These are phyloP conservation scores for Scaptomyza caliginosa DNA, from an alignment of 2,888 invertebrate genomes.

Conservation along the genomic window DNA sequence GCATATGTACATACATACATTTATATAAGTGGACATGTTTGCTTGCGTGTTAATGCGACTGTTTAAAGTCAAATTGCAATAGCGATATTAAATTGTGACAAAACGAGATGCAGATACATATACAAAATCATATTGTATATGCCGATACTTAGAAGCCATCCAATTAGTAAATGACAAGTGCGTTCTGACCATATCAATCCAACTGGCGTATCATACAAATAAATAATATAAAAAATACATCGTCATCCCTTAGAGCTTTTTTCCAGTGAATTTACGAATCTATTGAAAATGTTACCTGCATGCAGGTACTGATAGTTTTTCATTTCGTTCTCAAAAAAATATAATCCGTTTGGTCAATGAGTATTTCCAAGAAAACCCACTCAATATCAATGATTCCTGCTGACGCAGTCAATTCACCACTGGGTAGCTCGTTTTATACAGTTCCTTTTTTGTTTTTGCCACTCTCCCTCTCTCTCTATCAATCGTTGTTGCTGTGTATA, in stretches of 20 bases:
- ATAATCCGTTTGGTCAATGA: constrained; percentile 17
- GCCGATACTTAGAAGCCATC: not conserved
- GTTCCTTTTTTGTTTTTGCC: constrained; percentile 3
- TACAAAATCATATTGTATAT: not conserved
- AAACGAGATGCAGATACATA: constrained; percentile 7
- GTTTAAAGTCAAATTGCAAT: constrained; percentile 36
- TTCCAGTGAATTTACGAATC: not conserved
- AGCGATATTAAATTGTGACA: constrained; percentile 24
- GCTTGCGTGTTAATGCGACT: constrained; percentile 1
- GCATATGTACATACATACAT: not conserved
- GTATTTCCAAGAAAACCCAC: constrained; percentile 23
- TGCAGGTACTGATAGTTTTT: not conserved
- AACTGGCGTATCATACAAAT: not conserved
- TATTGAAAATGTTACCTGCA: not conserved
- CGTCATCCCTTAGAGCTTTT: not conserved
- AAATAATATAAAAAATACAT: not conserved
- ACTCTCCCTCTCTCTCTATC: not conserved
- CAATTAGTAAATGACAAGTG: not conserved
- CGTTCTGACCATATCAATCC: no score
- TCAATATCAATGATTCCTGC: constrained; percentile 30
- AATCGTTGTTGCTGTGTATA: constrained; percentile 31
- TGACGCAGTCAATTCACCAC: constrained; percentile 52
- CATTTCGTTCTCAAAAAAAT: constrained; percentile 9
- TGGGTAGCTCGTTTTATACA: constrained; percentile 34
- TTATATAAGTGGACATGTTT: not conserved